Evolutionary conservation across 1,140 invertebrate genomes (phyloP).

Genomic region (Harlomillsia oculata): DNA sequence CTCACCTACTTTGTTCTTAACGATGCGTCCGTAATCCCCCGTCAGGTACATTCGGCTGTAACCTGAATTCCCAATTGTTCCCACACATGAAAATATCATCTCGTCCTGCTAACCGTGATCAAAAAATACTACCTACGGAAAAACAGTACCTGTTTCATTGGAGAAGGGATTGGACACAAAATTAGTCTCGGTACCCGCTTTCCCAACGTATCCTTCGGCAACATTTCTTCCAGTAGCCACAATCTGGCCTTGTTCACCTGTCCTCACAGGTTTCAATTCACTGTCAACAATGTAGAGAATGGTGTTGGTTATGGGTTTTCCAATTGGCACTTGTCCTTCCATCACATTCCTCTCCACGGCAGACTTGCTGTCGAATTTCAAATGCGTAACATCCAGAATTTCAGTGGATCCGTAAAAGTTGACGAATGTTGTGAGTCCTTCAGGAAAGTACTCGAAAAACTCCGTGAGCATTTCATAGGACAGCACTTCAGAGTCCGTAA

Average conservation of each 20-base stretch:
- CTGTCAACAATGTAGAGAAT: constrained; percentile 65
- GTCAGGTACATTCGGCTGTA: constrained; percentile 56
- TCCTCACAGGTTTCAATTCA: constrained; percentile 54
- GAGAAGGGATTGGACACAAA: constrained; percentile 62
- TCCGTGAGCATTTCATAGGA: no score
- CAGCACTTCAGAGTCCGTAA: constrained; percentile 71
- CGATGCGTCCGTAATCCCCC: constrained; percentile 67
- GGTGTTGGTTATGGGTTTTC: constrained; percentile 67
- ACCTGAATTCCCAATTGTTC: no score
- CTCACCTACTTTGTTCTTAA: constrained; percentile 46
- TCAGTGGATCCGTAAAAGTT: constrained; percentile 88
- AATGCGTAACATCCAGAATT: constrained; percentile 70
- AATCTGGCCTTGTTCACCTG: constrained; percentile 65
- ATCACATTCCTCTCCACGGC: constrained; percentile 52
- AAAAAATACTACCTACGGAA: no score
- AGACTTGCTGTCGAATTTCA: constrained; percentile 43
- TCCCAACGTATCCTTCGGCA: constrained; percentile 66
- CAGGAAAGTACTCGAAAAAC: constrained; percentile 60
- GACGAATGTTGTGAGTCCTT: constrained; percentile 53
- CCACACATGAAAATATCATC: no score
- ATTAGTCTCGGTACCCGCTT: constrained; percentile 56
- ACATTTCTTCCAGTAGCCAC: constrained; percentile 67
- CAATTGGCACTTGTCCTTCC: no score
- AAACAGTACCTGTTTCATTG: no score
- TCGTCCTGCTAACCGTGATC: no score